A percentile compares a stretch with the other conserved stretches of the same genome.
Conservation (phyloP, 1,140 invertebrate genomes). For the Kradibia gibbosae region DNA sequence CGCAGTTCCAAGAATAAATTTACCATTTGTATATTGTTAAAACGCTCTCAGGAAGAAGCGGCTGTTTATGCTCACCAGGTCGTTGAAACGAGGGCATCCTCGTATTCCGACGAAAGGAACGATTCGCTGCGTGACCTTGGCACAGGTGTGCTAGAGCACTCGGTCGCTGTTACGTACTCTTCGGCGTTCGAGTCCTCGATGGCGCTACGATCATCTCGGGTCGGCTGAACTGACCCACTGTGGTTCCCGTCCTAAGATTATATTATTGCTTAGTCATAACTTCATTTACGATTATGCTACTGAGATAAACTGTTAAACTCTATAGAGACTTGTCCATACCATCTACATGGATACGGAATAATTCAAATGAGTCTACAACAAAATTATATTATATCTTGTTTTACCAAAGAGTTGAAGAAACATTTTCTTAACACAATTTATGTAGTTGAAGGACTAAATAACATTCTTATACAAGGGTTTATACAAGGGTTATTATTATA, state of each 20-base stretch:
- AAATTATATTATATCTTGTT: too few relatives aligned
- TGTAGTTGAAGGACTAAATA: too few relatives aligned
- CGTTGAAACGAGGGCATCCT: slow-evolving; percentile 61
- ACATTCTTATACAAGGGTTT: too few relatives aligned
- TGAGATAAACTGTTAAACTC: too few relatives aligned
- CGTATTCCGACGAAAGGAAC: slow-evolving; percentile 79
- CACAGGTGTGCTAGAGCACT: slow-evolving; percentile 77
- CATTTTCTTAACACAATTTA: too few relatives aligned
- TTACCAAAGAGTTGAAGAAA: too few relatives aligned
- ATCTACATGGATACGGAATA: too few relatives aligned
- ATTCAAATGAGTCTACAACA: too few relatives aligned
- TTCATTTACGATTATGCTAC: too few relatives aligned
- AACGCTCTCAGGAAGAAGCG: not conserved
- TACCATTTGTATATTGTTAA: slow-evolving; percentile 34
- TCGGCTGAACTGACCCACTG: not conserved
- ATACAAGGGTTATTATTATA: too few relatives aligned
- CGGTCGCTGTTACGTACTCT: slow-evolving; percentile 80
- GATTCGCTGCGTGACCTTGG: slow-evolving; percentile 77
- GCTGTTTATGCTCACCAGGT: slow-evolving; percentile 24
- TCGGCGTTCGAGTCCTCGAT: slow-evolving; percentile 77
- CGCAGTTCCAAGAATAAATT: slow-evolving; percentile 37
- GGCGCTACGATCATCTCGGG: slow-evolving; percentile 51
- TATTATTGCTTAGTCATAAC: not conserved
- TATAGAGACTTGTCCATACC: too few relatives aligned
- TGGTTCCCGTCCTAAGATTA: not conserved